These are phyloP conservation scores for Phylloscopus trochilus DNA, from an alignment of 2,113 vertebrate genomes.

Conservation along the genomic window DNA sequence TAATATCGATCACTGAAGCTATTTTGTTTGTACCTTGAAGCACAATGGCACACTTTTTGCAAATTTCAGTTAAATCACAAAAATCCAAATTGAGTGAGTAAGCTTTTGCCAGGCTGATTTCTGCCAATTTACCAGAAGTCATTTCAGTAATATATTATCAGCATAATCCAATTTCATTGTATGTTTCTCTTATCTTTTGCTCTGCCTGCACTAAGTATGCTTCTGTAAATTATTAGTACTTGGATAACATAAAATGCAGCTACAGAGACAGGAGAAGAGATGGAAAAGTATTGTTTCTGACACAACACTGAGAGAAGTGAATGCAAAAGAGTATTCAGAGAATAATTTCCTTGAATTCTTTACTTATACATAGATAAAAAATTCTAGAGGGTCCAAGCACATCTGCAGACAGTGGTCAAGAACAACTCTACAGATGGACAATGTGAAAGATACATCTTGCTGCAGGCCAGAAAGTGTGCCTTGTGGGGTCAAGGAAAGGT, in stretches of 20 bases:
- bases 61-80: constrained; percentile 3
- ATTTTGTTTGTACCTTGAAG: neutral
- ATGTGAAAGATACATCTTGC: neutral
- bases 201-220: neutral
- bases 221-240: neutral
- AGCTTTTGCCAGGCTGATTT: neutral
- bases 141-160: neutral
- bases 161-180: neutral
- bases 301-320: neutral
- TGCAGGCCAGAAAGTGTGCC: neutral
- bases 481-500: neutral
- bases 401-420: neutral
- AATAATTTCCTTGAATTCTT: neutral
- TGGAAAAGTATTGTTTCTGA: neutral
- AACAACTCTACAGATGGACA: neutral
- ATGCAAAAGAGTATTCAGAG: neutral
- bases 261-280: neutral
- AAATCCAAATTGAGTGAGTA: neutral
- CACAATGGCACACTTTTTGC: neutral
- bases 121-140: neutral
- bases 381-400: neutral
- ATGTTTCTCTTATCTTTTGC: neutral
- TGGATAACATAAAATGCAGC: neutral
- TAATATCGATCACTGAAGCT: neutral
- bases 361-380: neutral